Conservation (phyloP, 2,113 vertebrate genomes). For the Strix aluco region DNA sequence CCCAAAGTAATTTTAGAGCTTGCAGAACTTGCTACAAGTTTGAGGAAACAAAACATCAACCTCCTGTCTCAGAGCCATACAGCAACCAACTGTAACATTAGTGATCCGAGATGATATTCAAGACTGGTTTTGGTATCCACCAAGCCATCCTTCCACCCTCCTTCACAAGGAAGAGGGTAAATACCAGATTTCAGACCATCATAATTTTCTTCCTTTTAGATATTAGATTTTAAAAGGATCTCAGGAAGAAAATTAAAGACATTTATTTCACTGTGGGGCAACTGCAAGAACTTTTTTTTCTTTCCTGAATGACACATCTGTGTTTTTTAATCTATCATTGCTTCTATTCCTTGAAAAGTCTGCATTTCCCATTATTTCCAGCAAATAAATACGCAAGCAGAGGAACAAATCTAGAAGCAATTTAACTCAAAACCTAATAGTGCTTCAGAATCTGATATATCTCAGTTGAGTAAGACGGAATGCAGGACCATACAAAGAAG, state of each 20-base stretch:
- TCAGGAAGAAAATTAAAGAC: background rate
- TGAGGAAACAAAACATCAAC: background rate
- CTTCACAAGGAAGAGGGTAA: background rate
- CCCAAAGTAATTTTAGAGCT: background rate
- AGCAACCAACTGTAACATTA: rapidly evolving
- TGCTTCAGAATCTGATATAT: background rate
- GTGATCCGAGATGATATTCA: background rate
- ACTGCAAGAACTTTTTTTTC: background rate
- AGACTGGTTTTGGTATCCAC: background rate
- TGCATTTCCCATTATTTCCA: background rate
- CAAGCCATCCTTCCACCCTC: background rate
- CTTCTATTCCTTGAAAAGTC: background rate
- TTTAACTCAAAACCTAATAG: background rate
- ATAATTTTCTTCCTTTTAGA: background rate
- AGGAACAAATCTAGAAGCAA: background rate
- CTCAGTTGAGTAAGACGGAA: background rate
- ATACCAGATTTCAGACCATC: background rate
- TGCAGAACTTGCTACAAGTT: background rate
- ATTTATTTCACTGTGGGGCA: background rate
- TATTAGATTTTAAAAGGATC: background rate
- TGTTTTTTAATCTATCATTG: background rate
- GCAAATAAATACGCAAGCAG: background rate
- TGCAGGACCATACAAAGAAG: background rate
- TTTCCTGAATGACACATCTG: background rate
- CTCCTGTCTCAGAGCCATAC: background rate